Base-by-base conservation (phyloP, 2,888 invertebrate genomes). In the Chorisops tibialis region DNA sequence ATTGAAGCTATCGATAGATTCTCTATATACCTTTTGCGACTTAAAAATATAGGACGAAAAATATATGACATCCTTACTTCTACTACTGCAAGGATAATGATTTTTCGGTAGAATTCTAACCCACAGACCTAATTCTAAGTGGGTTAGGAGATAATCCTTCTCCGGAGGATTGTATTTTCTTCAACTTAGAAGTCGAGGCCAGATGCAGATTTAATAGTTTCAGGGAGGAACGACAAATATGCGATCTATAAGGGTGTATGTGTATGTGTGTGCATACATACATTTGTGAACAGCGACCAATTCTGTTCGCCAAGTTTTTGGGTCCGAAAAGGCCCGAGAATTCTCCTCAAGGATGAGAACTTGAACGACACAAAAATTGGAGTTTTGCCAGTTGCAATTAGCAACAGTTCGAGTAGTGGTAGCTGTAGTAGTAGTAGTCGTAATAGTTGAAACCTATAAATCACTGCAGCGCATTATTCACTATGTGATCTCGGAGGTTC, bases 391-490 rank as follows among this genome's bases (percentile, higher is more conserved):
- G 30, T 56, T 56, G 56, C 56, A 56, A 56, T 56, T 56, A 39
- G 56, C 56, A 56, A 39, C 56, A 35, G 39, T 56, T 39, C 52
- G 41, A 54, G 56, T 45, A 56, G 56, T 45, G 43, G 56, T 56
- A 30, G 30, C 30, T 35, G 56, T 56, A n/a, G n/a, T n/a, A n/a
- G n/a, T n/a, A 54, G 56, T 45, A 56, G 56, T 45, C 30, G 56
- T 56, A 30, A 9, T 45, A 43, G 56, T 56, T 43, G 30, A 56
- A 56, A 56, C 43, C 56, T 43, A 56, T 56, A 56, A 56, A 56
- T 56, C 43, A 56, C 56, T 43, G 56, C 45, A 39, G 56, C 56
- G 43, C 56, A 56, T 54, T 54, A 54, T 56, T 56, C 56, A 43
- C 56, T 45, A 24, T 45, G 54, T 43, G 45, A 45, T 56, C 43